These are phyloP conservation scores for Botia kubotai DNA, from an alignment of 2,797 vertebrate genomes.

Conservation along the genomic window DNA sequence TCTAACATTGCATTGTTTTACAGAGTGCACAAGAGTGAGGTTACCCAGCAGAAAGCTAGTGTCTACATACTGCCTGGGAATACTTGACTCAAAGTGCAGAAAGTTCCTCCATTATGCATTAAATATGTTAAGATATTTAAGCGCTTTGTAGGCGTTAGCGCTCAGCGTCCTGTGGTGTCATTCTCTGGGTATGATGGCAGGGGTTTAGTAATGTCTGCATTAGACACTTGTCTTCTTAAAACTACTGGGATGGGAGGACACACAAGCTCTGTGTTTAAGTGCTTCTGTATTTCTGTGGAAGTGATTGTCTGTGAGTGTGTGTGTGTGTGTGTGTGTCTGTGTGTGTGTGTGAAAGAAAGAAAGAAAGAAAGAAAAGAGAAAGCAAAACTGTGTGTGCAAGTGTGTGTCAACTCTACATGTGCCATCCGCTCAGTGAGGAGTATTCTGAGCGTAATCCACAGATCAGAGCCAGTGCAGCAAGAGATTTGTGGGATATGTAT, in stretches of 20 bases:
- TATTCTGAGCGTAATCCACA: constrained; percentile 69
- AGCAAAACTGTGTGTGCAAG: background rate
- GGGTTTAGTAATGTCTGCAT: constrained; percentile 83
- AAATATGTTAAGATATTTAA: constrained; percentile 84
- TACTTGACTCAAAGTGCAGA: constrained; percentile 72
- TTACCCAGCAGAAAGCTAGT: constrained; percentile 22
- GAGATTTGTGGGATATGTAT: constrained; percentile 74
- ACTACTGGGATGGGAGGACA: constrained; percentile 74
- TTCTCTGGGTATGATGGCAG: constrained; percentile 77
- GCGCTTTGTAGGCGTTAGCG: constrained; percentile 80
- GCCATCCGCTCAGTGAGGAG: constrained; percentile 62
- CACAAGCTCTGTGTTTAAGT: constrained; percentile 61
- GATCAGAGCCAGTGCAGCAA: constrained; percentile 75
- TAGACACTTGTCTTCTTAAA: constrained; percentile 78
- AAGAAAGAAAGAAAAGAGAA: background rate
- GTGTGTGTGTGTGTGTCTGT: constrained; percentile 10
- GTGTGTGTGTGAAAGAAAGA: background rate
- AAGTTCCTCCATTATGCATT: constrained; percentile 79
- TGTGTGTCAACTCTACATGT: constrained; percentile 55
- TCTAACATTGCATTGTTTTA: constrained; percentile 41
- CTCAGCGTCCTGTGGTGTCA: constrained; percentile 76
- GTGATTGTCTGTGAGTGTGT: constrained; percentile 20
- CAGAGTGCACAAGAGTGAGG: constrained; percentile 25
- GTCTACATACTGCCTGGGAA: constrained; percentile 62
- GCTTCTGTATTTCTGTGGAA: background rate